Conservation (phyloP, 2,888 invertebrate genomes). For the Acrobasis consociella region DNA sequence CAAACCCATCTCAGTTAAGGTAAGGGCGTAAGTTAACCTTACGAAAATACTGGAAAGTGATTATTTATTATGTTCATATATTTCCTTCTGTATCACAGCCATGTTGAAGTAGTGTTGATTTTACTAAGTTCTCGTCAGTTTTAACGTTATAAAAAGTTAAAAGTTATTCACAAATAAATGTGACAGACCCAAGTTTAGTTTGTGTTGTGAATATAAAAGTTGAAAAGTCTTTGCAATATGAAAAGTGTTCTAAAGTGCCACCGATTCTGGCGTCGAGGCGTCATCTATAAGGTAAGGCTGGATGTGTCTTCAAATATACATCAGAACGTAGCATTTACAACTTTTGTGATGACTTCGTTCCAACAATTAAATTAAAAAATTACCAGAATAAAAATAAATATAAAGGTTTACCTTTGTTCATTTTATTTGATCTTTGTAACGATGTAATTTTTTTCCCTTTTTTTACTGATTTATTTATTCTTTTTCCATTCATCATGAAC, state of each 20-base stretch:
- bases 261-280: slow-evolving; percentile 79
- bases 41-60: slow-evolving; percentile 78
- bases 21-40: slow-evolving; percentile 81
- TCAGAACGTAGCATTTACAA: slow-evolving; percentile 71
- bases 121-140: slow-evolving; percentile 78
- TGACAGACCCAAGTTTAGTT: slow-evolving; percentile 80
- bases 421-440: background rate
- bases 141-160: slow-evolving; percentile 71
- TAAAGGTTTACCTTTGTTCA: background rate
- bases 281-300: slow-evolving; percentile 81
- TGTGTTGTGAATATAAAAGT: slow-evolving; percentile 80
- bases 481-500: background rate
- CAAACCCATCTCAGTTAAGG: slow-evolving; percentile 78
- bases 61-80: slow-evolving; percentile 80
- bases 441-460: background rate
- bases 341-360: slow-evolving; percentile 28
- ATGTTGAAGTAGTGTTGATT: slow-evolving; percentile 83
- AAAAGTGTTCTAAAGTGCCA: slow-evolving; percentile 82
- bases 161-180: slow-evolving; percentile 80
- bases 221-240: slow-evolving; percentile 76
- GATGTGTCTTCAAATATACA: slow-evolving; percentile 79
- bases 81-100: slow-evolving; percentile 81
- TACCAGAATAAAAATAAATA: background rate
- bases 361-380: background rate
- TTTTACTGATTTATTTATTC: background rate